phyloP scores from a whole-genome alignment of 2,888 invertebrate genomes.

The Aphrophora alni region DNA sequence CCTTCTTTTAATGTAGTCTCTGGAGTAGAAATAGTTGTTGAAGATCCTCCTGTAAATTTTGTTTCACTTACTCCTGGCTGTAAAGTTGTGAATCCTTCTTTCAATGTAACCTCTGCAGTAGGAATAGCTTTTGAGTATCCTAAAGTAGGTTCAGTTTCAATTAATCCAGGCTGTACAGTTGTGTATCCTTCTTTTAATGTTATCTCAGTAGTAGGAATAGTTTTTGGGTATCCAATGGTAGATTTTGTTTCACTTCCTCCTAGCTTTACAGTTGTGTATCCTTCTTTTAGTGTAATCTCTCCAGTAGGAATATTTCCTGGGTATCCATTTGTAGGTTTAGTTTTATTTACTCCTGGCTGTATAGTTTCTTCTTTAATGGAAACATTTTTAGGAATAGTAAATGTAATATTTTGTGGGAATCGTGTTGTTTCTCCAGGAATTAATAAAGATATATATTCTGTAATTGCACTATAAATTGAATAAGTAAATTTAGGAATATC shows the following conservation, averaged over 20 bases:
- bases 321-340: neutral
- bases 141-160: neutral
- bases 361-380: no score
- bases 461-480: neutral
- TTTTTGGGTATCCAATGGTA: neutral
- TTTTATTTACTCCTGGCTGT: neutral
- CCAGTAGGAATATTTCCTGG: neutral
- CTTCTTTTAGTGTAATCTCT: constrained; percentile 6
- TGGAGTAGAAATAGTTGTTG: neutral
- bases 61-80: constrained; percentile 2
- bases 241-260: neutral
- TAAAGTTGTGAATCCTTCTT: neutral
- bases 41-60: neutral
- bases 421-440: no score
- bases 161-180: neutral
- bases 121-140: neutral
- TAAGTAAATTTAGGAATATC: neutral
- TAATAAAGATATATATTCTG: neutral
- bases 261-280: neutral
- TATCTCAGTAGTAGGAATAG: neutral
- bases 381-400: no score
- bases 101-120: neutral
- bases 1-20: constrained; percentile 18
- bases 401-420: no score
- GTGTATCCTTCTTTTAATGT: constrained; percentile 6